Evolutionary conservation across 2,797 vertebrate species (phyloP).

Genomic region (Gobio occitaniae): DNA sequence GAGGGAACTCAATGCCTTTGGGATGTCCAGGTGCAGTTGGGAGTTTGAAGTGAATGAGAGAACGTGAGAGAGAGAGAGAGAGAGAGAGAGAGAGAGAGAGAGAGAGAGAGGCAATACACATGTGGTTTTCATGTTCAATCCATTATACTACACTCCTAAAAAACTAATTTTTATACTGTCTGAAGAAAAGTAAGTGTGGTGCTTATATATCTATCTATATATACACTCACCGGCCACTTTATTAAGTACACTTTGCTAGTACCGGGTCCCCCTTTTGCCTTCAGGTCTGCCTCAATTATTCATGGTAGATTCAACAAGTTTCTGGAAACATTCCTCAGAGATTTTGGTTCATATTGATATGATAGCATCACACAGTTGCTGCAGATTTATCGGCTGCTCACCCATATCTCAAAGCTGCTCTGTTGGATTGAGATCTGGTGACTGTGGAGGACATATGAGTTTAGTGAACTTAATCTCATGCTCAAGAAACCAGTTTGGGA

Average conservation of each 20-base stretch:
- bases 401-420: not conserved
- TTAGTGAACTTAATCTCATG: not conserved
- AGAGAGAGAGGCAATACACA: not conserved
- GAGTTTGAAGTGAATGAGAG: conserved; percentile 47
- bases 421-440: not conserved
- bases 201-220: not conserved
- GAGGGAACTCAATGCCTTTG: conserved; percentile 52
- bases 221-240: not conserved
- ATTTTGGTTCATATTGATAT: too few species aligned
- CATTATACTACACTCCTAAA: not conserved
- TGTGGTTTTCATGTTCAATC: conserved; percentile 30
- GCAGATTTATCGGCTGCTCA: not conserved
- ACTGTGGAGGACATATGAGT: not conserved
- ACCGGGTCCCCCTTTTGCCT: not conserved
- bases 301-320: not conserved
- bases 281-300: not conserved
- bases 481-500: not conserved
- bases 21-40: conserved; percentile 71
- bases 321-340: too few species aligned
- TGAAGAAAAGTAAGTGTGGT: not conserved
- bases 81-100: not conserved
- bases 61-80: not conserved
- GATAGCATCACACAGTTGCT: not conserved
- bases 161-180: not conserved
- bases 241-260: not conserved